Base-by-base conservation (phyloP, 64 coral and sea anemone species). In the Actinia tenebrosa region DNA sequence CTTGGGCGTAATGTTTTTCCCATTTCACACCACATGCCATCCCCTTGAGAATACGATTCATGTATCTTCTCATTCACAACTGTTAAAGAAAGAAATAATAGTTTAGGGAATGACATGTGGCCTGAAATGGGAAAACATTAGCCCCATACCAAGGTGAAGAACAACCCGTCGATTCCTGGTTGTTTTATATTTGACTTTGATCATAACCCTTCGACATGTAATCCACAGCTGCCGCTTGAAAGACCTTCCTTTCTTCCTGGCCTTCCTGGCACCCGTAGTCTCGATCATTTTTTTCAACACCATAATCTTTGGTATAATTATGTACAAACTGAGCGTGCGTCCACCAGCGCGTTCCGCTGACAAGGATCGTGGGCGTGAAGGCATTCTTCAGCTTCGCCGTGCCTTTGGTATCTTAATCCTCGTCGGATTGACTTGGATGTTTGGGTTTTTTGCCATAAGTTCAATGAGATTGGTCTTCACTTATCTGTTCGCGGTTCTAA, bases 311-410 rank as follows among this genome's bases (percentile, higher is more conserved):
- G 59, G 63, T 30, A 87, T 92, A 7, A 99, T 99, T 30, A 95
- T 99, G 93, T 99, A 99, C 88, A 99, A 99, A 91, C 91, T 99
- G 54, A 92, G 91, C 53, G 89, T 85, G 20, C 93, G 97, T 43
- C 97, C 90, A 10, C 61, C 93, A 14, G 86, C 86, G 78, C 95
- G 94, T 16, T 88, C 97, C 63, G 93, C 91, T 84, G 97, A 95
- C 71, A 92, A 89, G 7, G 93, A 93, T 9, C 86, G 89, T 20
- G 78, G 89, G 19, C 85, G 81, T 18, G 88, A 88, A n/a, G 92
- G 89, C 2, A 68, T 93, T n/a, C 85, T 95, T 47, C 93, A 90
- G 61, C 83, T 95, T 80, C 94, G 94, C 6, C 88, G 93, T 80
- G 97, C 93, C 0, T 94, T 98, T 85, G 96, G 96, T 23, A 99